Conservation (phyloP, 2,113 vertebrate species). For the Chloropsis hardwickii region DNA sequence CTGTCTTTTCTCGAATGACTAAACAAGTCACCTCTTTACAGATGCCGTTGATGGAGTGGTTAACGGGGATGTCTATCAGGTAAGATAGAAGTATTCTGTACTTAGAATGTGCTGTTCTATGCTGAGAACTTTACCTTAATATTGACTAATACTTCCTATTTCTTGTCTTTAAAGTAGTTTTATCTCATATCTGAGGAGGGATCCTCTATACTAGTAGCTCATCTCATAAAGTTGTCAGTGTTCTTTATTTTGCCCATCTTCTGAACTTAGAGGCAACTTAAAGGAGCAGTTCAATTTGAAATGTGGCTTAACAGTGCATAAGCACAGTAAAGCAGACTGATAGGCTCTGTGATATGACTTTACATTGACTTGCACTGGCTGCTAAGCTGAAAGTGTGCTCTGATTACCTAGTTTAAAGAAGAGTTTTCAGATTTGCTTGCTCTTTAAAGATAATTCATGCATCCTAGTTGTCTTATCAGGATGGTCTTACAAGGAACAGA, state of each 20-base stretch:
- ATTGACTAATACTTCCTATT: not conserved
- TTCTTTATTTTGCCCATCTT: not conserved
- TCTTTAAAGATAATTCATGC: not conserved
- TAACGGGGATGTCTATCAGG: slow-evolving; percentile 85
- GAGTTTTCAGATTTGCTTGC: not conserved
- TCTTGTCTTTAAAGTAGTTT: not conserved
- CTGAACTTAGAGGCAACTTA: not conserved
- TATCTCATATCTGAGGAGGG: not conserved
- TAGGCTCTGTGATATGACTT: not conserved
- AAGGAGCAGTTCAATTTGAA: not conserved
- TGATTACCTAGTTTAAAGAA: not conserved
- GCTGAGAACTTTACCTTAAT: not conserved
- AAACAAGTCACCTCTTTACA: slow-evolving; percentile 64
- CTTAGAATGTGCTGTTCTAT: not conserved
- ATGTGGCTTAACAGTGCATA: not conserved
- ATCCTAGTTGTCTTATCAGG: not conserved
- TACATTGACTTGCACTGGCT: not conserved
- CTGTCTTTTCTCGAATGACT: slow-evolving; percentile 1
- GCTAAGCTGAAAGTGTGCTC: not conserved
- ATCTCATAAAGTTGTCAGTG: not conserved
- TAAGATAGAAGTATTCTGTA: slow-evolving; percentile 33
- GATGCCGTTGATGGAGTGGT: slow-evolving; percentile 79
- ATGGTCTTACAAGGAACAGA: not conserved
- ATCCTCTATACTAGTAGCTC: not conserved
- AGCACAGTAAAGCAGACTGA: not conserved